These are phyloP conservation scores for Geophilus truncorum DNA, from an alignment of 2,888 invertebrate species.

Conservation along the genomic window DNA sequence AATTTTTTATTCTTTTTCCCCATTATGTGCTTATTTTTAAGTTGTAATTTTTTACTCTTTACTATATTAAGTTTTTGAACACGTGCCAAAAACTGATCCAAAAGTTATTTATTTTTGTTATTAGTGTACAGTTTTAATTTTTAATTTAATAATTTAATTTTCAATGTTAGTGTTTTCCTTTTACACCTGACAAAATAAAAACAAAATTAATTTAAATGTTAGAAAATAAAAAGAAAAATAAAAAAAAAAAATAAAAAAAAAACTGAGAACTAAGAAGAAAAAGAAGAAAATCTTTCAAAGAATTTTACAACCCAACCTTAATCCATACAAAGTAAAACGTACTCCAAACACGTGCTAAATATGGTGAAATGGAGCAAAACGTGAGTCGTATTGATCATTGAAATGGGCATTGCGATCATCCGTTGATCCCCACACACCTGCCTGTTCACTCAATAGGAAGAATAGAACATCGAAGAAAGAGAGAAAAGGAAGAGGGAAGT, in stretches of 20 bases:
- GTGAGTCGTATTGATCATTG: constrained; percentile 20
- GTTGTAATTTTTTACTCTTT: no score
- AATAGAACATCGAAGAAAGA: neutral
- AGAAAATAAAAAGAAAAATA: neutral
- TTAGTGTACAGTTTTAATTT: no score
- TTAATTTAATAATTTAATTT: no score
- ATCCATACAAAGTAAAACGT: constrained; percentile 16
- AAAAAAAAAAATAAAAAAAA: neutral
- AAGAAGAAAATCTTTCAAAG: neutral
- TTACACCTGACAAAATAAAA: no score
- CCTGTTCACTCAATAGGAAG: constrained; percentile 16
- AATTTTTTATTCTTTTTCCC: no score
- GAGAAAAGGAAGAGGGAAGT: neutral
- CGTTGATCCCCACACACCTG: constrained; percentile 11
- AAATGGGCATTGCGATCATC: constrained; percentile 13
- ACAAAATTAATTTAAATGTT: neutral
- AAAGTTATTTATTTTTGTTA: no score
- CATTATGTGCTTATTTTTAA: no score
- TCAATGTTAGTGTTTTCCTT: no score
- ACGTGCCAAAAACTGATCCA: no score
- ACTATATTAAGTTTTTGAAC: no score
- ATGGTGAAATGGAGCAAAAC: constrained; percentile 20
- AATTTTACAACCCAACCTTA: constrained; percentile 7
- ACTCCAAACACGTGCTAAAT: constrained; percentile 20
- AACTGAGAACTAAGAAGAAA: neutral